Base-by-base conservation (phyloP, 1,140 invertebrate species). In the Halesus radiatus region DNA sequence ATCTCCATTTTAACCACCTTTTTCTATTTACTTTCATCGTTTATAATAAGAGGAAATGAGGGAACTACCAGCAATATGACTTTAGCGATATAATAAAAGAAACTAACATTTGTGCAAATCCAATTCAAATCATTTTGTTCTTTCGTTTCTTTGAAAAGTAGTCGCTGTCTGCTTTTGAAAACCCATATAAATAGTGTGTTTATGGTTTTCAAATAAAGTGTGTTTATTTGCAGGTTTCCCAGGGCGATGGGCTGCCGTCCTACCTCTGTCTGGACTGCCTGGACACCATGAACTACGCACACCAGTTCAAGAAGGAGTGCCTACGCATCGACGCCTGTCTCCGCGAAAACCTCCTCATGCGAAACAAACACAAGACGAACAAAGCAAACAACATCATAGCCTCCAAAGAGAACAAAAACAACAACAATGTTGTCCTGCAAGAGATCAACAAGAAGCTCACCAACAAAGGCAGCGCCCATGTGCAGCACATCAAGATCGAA, bases 271-370 rank as follows among this genome's bases (percentile, higher is more conserved):
- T 77, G 15, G 85, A 88, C 37, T 90, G 89, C 82, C 85, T 84
- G 29, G 81, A 82, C 8, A 84, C 85, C 53, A 83, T 90, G 81
- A 86, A 85, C 66, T 85, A 86, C 37, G 87, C 88, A n/a, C 86
- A 88, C 82, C 85, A 89, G 29, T 90, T 90, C 79, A 84, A 86
- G n/a, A 86, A 85, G 62, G 88, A 89, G 80, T 89, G 88, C 74
- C 84, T 89, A 74, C 87, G 86, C 78, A 88, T 89, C 84, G 87
- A 90, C 78, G 85, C 84, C 26, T 86, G 89, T 77, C 78, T 90
- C 16, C 86, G 85, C 81, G 15, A 85, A 22, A 87, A 89, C 81
- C 60, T 79, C 4, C 7, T 32, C 8, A 26, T 37, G 16, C 50
- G 32, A 32, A 15, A 23, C 62, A 66, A 54, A 15, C n/a, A 50